Percentiles rank a stretch among this genome's conserved stretches.
These are phyloP conservation scores for Exephanes ischioxanthus DNA, from an alignment of 2,888 invertebrate genomes.

Conservation along the genomic window DNA sequence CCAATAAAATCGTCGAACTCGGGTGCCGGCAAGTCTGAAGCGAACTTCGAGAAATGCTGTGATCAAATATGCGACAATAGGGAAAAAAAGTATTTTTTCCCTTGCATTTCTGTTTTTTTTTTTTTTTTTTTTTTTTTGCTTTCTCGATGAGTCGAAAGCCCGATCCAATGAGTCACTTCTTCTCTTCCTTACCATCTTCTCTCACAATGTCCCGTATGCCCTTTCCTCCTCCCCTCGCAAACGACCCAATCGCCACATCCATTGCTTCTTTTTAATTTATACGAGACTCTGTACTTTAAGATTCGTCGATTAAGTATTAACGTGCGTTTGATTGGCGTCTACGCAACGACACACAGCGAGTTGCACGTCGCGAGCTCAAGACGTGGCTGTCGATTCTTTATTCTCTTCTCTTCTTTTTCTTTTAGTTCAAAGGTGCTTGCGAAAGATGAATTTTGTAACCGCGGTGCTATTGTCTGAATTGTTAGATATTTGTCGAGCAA, in stretches of 20 bases:
- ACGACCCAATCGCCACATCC: conserved; percentile 41
- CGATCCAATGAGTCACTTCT: conserved; percentile 13
- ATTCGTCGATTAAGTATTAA: conserved; percentile 64
- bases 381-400: conserved; percentile 25
- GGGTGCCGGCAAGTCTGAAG: conserved; percentile 7
- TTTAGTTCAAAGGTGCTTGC: neutral
- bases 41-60: conserved; percentile 34
- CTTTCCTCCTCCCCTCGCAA: conserved; percentile 1
- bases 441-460: neutral
- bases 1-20: conserved; percentile 20
- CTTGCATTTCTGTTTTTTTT: conserved; percentile 15
- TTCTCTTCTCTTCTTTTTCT: neutral
- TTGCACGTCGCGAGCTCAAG: neutral
- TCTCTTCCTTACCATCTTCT: conserved; percentile 8
- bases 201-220: neutral
- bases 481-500: neutral
- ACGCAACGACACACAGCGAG: conserved; percentile 44
- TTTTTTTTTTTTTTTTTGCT: conserved; percentile 15
- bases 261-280: conserved; percentile 67
- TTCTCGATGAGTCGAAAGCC: conserved; percentile 42
- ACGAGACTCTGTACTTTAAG: conserved; percentile 65
- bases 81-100: conserved; percentile 4
- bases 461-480: neutral
- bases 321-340: conserved; percentile 59
- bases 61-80: conserved; percentile 27